Base-by-base conservation (phyloP, 2,113 vertebrate genomes). In the Lanius ludovicianus region DNA sequence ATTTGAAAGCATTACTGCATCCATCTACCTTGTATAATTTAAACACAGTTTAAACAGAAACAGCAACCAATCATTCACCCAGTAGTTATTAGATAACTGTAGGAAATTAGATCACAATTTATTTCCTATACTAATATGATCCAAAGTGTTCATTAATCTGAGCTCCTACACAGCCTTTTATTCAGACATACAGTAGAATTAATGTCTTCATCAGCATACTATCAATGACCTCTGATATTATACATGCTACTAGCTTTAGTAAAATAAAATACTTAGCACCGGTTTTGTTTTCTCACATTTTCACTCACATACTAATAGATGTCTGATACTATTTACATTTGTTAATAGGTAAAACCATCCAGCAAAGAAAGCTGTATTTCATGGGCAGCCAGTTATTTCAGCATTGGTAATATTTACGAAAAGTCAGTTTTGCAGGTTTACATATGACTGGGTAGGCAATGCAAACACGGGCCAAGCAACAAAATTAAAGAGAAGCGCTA, bases 61-160 rank as follows among this genome's bases (percentile, higher is more conserved):
- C 44, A 90, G n/a, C 63, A 85, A 56, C 31, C 23, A 35, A 46
- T 59, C n/a, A 19, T 62, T 91, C 25, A 91, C 2, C 27, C 44
- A 19, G 33, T 41, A 44, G 23, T 70, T 86, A 93, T 88, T 81
- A 81, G 33, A 84, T 90, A 86, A 92, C 19, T 57, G 64, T 15
- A 84, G 83, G 73, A 96, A 95, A 94, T 92, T 39, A 84, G 64
- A 74, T 13, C 42, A 67, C 39, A 56, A 74, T 94, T 89, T 94
- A 77, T 77, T 62, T 65, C 67, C 55, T 77, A 37, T 1, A 1
- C 60, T 84, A 75, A 18, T 59, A 27, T 67, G 30, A 82, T 47
- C 10, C 56, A 82, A 82, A 69, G 23, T 31, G 3, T 56, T 68
- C 82, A 85, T 87, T 71, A 78, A 92, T 88, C 52, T 70, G 25